Evolutionary conservation across 2,113 vertebrate genomes (phyloP), one percentile per base, ranked within the genome.

Genomic region (Conger conger): DNA sequence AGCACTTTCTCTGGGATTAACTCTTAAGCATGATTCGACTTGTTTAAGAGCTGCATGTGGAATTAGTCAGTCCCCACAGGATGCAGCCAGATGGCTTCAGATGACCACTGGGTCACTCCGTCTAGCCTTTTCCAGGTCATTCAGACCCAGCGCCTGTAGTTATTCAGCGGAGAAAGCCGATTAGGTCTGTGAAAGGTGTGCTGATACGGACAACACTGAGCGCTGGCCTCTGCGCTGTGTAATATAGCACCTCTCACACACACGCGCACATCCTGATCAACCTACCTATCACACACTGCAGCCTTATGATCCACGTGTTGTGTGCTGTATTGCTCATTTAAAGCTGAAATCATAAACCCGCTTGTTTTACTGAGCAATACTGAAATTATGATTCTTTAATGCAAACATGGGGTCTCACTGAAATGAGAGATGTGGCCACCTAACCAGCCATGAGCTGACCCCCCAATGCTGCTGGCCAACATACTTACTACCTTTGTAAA

Each of bases 1-100:
- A 93, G 91, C 90, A 91, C 89, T 92, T 93, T 91, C 90, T 88
- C 89, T 87, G 84, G 94, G 93, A 94, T 94, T 92, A 93, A 92
- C 83, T 90, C 89, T 91, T 93, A 94, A 94, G 92, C 89, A 85
- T 89, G 91, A 90, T 91, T 91, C 91, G 90, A 87, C 90, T 93
- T 89, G 91, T 91, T 92, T 93, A 93, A 93, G 91, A 91, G 89
- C 91, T 89, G 91, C 88, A 85, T 92, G 91, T 91, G 92, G 89
- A 87, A 88, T 84, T 89, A 87, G 89, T 88, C 91, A 89, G 89
- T 86, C 92, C 90, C 92, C 80, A 87, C 90, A 89, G 89, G 91
- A 90, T 82, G 33, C 45, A 54, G 91, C 91, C 93, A 95, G 92
- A 95, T 94, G 93, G 92, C 93, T 93, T 81, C 84, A 88, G 90